These are phyloP conservation scores for Atherix ibis DNA, from an alignment of 2,888 invertebrate genomes.

Conservation along the genomic window DNA sequence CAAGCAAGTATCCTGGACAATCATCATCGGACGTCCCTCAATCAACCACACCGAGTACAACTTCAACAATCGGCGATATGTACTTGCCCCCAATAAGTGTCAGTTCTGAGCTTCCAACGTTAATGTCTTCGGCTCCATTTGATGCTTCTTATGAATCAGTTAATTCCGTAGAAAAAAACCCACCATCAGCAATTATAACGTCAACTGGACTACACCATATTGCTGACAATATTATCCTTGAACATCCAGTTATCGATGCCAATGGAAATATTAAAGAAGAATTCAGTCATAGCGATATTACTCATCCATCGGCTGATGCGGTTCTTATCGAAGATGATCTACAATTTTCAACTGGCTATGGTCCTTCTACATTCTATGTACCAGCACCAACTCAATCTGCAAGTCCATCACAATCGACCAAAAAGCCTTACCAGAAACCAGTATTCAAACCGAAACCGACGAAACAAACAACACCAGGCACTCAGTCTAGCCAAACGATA, in stretches of 20 bases:
- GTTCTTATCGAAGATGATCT: constrained; percentile 42
- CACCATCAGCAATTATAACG: constrained; percentile 10
- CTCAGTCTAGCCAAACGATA: constrained; percentile 25
- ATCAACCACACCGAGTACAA: constrained; percentile 1
- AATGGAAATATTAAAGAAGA: constrained; percentile 20
- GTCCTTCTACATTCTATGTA: constrained; percentile 27
- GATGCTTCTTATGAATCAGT: constrained; percentile 3
- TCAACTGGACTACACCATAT: constrained; percentile 10
- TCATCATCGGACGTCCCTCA: constrained; percentile 12
- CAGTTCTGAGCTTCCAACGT: constrained; percentile 26
- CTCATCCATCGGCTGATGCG: constrained; percentile 46
- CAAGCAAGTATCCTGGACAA: constrained; percentile 20
- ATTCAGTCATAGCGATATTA: constrained; percentile 40
- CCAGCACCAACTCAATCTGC: constrained; percentile 27
- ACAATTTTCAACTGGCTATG: constrained; percentile 37
- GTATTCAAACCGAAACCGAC: constrained; percentile 40
- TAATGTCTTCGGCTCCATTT: constrained; percentile 17
- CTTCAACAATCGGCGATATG: constrained; percentile 1
- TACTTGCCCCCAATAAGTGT: constrained; percentile 13
- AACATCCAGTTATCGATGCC: constrained; percentile 15
- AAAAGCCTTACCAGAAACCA: constrained; percentile 35
- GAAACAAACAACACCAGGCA: constrained; percentile 16
- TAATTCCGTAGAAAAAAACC: constrained; percentile 7
- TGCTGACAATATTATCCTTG: no score
- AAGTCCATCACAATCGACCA: constrained; percentile 17